phyloP scores from a whole-genome alignment of 2,797 vertebrate genomes.

The Pangasius djambal region DNA sequence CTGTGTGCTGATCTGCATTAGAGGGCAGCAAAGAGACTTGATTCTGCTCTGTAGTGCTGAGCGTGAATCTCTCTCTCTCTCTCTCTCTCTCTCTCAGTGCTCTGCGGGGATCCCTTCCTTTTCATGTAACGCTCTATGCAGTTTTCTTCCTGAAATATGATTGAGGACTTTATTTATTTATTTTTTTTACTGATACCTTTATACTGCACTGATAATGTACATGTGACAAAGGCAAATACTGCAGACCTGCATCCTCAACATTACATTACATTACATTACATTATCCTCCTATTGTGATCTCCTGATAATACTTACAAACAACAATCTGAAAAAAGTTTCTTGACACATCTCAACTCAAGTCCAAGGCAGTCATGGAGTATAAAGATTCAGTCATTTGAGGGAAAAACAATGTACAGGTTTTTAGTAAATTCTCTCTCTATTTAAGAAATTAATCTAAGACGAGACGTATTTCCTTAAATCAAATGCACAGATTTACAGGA shows the following conservation, averaged over 20 bases:
- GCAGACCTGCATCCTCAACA: not conserved
- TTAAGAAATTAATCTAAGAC: not conserved
- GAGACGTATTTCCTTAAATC: not conserved
- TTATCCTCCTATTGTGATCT: not conserved
- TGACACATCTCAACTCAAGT: not conserved
- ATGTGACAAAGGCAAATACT: not conserved
- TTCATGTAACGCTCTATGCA: not conserved
- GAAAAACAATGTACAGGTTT: not conserved
- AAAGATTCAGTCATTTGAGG: not conserved
- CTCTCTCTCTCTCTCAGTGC: not conserved
- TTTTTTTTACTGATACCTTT: not conserved
- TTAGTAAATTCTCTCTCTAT: not conserved
- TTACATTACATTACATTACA: not conserved
- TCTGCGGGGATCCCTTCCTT: not conserved
- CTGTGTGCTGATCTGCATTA: conserved; percentile 73
- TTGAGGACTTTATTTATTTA: not conserved
- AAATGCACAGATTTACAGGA: not conserved
- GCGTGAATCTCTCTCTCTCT: not conserved
- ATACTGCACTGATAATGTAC: not conserved
- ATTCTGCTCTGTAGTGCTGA: conserved; percentile 45
- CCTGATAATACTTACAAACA: not conserved
- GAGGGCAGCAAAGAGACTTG: conserved; percentile 85
- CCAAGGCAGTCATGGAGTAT: not conserved
- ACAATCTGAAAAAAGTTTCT: too few species aligned
- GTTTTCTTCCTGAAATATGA: not conserved